Evolutionary conservation across 2,797 vertebrate species (phyloP).

Genomic region (Myotis planiceps): DNA sequence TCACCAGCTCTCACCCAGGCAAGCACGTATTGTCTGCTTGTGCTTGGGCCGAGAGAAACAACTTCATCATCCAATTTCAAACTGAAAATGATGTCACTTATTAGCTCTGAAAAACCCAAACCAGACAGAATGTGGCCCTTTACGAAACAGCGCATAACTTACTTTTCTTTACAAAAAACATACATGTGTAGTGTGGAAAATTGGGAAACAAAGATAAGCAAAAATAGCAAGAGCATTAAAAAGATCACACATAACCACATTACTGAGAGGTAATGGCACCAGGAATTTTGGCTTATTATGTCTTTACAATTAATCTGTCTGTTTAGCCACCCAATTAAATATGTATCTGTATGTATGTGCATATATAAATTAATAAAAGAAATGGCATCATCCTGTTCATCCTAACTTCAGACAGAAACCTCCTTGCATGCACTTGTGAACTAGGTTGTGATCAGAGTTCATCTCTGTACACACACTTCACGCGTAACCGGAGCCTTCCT

Average conservation of each 20-base stretch:
- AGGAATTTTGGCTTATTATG: neutral
- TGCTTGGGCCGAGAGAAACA: neutral
- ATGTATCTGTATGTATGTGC: neutral
- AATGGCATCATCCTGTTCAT: neutral
- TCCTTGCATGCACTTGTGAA: neutral
- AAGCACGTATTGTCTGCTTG: neutral
- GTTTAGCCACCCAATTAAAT: neutral
- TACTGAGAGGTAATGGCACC: neutral
- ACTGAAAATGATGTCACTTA: neutral
- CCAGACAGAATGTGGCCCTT: neutral
- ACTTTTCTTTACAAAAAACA: slow-evolving; percentile 4
- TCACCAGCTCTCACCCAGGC: neutral
- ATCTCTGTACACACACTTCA: neutral
- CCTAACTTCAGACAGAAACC: neutral
- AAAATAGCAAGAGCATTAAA: neutral
- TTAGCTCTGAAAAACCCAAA: neutral
- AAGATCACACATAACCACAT: neutral
- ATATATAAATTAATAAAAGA: neutral
- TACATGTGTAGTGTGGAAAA: neutral
- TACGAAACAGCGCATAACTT: neutral
- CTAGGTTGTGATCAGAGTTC: neutral
- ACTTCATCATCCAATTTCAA: neutral
- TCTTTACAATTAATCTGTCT: neutral
- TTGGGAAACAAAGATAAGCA: neutral
- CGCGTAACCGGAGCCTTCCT: neutral